phyloP scores from a whole-genome alignment of 2,888 invertebrate genomes.

The Eumacrocentrus americanus region DNA sequence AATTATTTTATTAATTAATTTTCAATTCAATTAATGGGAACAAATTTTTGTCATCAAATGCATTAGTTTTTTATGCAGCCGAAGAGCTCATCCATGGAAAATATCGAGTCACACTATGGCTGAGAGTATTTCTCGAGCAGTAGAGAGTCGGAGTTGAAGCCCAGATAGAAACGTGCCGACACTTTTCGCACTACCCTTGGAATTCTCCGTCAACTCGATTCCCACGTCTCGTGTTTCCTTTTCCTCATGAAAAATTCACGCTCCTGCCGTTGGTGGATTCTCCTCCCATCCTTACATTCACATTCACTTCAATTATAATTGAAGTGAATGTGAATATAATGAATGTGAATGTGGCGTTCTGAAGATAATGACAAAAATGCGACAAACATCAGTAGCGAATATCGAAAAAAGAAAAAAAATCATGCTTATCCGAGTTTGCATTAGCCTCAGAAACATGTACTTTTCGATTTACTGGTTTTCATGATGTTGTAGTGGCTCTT shows the following conservation, averaged over 20 bases:
- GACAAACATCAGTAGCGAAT: background rate
- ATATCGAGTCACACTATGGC: background rate
- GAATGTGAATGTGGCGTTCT: too few relatives aligned
- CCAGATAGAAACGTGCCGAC: slow-evolving; percentile 14
- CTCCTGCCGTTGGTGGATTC: slow-evolving; percentile 11
- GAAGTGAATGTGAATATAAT: too few relatives aligned
- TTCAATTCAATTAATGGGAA: background rate
- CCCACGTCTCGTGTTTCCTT: slow-evolving; percentile 8
- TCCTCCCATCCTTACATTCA: slow-evolving; percentile 11
- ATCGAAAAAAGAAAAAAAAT: too few relatives aligned
- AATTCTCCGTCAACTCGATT: slow-evolving; percentile 18
- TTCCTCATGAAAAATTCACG: slow-evolving; percentile 22
- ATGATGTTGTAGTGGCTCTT: too few relatives aligned
- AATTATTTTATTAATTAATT: background rate
- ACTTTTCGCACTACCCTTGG: background rate
- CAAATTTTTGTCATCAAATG: background rate
- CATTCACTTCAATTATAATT: slow-evolving; percentile 9
- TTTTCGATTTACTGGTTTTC: too few relatives aligned
- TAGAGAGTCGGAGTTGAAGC: slow-evolving; percentile 1
- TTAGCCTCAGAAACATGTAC: too few relatives aligned
- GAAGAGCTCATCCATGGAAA: background rate
- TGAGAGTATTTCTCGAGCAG: background rate
- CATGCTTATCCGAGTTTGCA: too few relatives aligned
- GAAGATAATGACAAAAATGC: background rate
- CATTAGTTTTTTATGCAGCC: background rate